Conservation (phyloP, 2,797 vertebrate genomes). For the Phalanger gymnotis region DNA sequence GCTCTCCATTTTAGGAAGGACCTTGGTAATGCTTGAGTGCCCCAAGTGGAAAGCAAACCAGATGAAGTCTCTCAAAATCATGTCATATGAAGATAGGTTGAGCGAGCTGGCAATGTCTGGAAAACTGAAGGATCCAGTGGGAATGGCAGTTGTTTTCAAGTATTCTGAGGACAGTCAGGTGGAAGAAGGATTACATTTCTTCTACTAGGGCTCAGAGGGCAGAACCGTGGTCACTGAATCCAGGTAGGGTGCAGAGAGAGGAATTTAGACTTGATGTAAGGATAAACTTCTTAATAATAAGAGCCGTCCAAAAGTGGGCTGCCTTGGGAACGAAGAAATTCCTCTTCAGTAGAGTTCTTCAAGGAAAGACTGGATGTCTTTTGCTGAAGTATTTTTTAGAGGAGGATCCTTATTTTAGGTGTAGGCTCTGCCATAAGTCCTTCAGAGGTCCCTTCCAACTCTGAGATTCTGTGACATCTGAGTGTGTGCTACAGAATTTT, state of each 20-base stretch:
- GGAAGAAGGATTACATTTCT: not conserved
- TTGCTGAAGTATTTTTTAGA: not conserved
- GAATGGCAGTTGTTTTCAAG: not conserved
- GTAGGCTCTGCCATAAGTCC: not conserved
- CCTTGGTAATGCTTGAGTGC: not conserved
- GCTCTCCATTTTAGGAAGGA: not conserved
- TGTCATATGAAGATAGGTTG: too few species aligned
- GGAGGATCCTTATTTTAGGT: not conserved
- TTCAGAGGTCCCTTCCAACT: not conserved
- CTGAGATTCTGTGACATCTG: not conserved
- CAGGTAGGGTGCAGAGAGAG: not conserved
- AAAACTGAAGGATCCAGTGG: not conserved
- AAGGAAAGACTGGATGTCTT: not conserved
- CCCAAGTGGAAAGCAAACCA: not conserved
- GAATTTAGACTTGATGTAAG: not conserved
- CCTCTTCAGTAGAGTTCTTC: too few species aligned
- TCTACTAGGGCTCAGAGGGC: not conserved
- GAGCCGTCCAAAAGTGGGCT: not conserved
- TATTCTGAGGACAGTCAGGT: not conserved
- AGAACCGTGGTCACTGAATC: not conserved
- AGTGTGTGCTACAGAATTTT: constrained; percentile 42
- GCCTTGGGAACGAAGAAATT: not conserved
- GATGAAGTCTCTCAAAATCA: not conserved
- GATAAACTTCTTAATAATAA: not conserved
- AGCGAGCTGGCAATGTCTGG: not conserved